Evolutionary conservation across 1,140 invertebrate genomes (phyloP).

Genomic region (Eueides isabella): DNA sequence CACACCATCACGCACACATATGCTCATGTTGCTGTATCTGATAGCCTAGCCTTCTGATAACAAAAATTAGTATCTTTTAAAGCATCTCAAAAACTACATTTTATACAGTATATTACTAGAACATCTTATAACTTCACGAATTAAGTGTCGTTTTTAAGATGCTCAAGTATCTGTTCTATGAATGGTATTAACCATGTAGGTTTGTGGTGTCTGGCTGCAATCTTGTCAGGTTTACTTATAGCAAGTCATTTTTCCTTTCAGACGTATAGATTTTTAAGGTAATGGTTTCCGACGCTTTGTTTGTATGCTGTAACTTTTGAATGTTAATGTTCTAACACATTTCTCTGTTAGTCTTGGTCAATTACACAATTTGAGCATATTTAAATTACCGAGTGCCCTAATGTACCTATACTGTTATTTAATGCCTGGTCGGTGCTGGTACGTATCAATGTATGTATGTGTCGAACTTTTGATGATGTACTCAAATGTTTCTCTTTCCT

Average conservation of each 20-base stretch:
- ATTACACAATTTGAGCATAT: constrained; percentile 24
- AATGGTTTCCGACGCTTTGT: constrained; percentile 11
- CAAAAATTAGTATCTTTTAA: neutral
- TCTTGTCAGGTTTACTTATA: neutral
- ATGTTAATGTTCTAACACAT: neutral
- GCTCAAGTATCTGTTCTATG: neutral
- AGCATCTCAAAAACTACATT: constrained; percentile 2
- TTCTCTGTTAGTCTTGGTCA: constrained; percentile 6
- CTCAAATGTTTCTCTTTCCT: constrained; percentile 24
- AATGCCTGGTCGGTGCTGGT: constrained; percentile 12
- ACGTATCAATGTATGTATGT: constrained; percentile 3
- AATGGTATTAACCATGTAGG: constrained; percentile 7
- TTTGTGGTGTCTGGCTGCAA: constrained; percentile 7
- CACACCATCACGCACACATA: constrained; percentile 31
- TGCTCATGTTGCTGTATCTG: constrained; percentile 30
- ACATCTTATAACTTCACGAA: neutral
- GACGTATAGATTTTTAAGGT: neutral
- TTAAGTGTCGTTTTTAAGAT: neutral
- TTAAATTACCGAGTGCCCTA: neutral
- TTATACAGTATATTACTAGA: neutral
- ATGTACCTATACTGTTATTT: neutral
- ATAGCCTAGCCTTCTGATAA: neutral
- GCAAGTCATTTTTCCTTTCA: constrained; percentile 6
- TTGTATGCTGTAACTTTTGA: constrained; percentile 1
- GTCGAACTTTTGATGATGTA: constrained; percentile 19